These are phyloP conservation scores for Drosophila tanythrix DNA, from an alignment of 2,888 invertebrate species.

Conservation along the genomic window DNA sequence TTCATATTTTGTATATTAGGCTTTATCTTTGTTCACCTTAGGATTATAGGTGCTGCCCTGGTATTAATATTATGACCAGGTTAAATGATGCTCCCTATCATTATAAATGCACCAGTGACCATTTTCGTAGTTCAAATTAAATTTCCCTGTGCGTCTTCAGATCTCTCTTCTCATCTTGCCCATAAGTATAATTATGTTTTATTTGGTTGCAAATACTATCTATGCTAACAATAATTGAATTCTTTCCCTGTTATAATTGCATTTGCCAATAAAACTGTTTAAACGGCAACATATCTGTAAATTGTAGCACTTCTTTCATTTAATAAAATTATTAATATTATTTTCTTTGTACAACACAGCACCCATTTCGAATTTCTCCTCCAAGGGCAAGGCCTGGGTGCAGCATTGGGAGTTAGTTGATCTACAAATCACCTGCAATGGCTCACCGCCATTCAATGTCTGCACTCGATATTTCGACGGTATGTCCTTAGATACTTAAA, in stretches of 20 bases:
- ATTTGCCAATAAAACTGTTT: not conserved
- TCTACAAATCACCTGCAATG: conserved; percentile 90
- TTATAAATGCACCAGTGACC: not conserved
- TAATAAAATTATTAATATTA: not conserved
- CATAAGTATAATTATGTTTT: not conserved
- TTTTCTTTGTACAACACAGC: conserved; percentile 87
- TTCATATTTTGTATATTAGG: not conserved
- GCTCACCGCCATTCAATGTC: conserved; percentile 90
- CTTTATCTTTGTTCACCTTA: not conserved
- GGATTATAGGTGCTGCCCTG: not conserved
- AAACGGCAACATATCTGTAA: not conserved
- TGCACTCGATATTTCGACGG: conserved; percentile 89
- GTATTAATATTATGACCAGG: not conserved
- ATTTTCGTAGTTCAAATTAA: not conserved
- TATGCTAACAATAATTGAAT: not conserved
- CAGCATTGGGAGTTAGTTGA: conserved; percentile 92
- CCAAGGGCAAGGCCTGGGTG: conserved; percentile 92
- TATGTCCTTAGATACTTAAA: conserved; percentile 26
- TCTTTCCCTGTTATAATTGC: not conserved
- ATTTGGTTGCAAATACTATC: not conserved
- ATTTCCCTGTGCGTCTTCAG: not conserved
- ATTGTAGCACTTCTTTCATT: not conserved
- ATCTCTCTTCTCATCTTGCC: not conserved
- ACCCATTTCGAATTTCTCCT: conserved; percentile 89
- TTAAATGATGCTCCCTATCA: not conserved